Base-by-base conservation (phyloP, 2,113 vertebrate species). In the Ptilorrhoa leucosticta region DNA sequence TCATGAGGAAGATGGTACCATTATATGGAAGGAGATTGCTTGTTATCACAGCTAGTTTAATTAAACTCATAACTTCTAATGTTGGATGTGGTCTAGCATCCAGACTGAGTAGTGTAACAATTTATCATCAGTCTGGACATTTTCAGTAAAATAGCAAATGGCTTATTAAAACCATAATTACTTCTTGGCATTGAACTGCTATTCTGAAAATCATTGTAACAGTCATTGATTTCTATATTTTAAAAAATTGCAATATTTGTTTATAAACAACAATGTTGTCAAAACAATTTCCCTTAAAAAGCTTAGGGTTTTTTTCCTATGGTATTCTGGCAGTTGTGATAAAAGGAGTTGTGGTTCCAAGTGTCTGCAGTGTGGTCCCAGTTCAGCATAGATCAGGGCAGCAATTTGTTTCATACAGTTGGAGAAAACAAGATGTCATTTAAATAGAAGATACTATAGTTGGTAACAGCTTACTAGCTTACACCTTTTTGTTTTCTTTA, bases 91-190 rank as follows among this genome's bases (percentile, higher is more conserved):
- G 71, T 83, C 30, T 88, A 83, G 31, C 54, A 81, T 85, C 47
- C 76, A 81, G 71, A 70, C 71, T 13, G 20, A 80, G 37, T 13
- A 30, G 63, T 16, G 10, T 44, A 86, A 81, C 39, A 78, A 93
- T 86, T 95, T 92, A 90, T 89, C 94, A 85, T 79, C 61, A 92
- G 42, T 30, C 64, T 86, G 56, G 90, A 56, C 45, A 83, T 68
- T 96, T 95, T 64, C 90, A 96, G 92, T 83, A 92, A 94, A 96
- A 90, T 3, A 73, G 35, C 13, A 92, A 93, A 83, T 78, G 15
- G 15, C 69, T 78, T 87, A 77, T 78, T 87, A 53, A 60, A 92
- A 71, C 51, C 40, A 75, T 71, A 90, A 88, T 83, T 83, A 77
- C 82, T 88, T 92, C 56, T 96, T 93, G 93, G 82, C 75, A 71